Base-by-base conservation (phyloP, 2,113 vertebrate genomes). In the Gambusia affinis region DNA sequence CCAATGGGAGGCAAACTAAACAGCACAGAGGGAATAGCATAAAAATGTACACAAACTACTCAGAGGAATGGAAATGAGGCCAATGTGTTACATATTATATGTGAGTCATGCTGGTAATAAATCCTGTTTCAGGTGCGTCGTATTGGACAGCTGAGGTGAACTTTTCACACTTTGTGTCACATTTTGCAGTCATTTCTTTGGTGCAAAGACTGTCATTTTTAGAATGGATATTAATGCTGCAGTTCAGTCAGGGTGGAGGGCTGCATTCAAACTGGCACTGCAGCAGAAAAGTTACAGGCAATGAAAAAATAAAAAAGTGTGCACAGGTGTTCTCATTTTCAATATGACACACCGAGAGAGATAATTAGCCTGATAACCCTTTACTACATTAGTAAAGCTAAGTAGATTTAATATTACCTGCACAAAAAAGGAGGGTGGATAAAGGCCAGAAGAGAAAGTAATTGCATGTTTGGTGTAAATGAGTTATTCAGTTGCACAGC, bases 1-100 rank as follows among this genome's bases (percentile, higher is more conserved):
- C 80, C 88, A 89, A 90, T 85, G 84, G 87, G 86, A 90, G 69
- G 82, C 85, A 86, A 84, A 91, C 85, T 81, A 85, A 89, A 89
- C 81, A 86, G 68, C 80, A 64, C 85, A 73, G 85, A 75, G 79
- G 83, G 80, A 86, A 73, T 27, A 76, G 85, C 62, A 80, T 60
- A 62, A 67, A 68, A 69, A 71, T 75, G 76, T 72, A 85, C 83
- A 89, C 79, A 67, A 76, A 64, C 65, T n/a, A 70, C 71, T 62
- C 61, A 61, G 71, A 47, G 54, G 81, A 82, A 81, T 67, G 60
- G 57, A 86, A 51, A 67, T 15, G 12, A 61, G 60, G 81, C 39
- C 77, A 61, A 30, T 51, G 64, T 79, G 75, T 63, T 44, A 68
- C 72, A 42, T 47, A 80, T 75, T 35, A 7, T 7, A 39, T 65